These are phyloP conservation scores for Phodopus roborovskii DNA, from an alignment of 2,113 vertebrate species.

Conservation along the genomic window DNA sequence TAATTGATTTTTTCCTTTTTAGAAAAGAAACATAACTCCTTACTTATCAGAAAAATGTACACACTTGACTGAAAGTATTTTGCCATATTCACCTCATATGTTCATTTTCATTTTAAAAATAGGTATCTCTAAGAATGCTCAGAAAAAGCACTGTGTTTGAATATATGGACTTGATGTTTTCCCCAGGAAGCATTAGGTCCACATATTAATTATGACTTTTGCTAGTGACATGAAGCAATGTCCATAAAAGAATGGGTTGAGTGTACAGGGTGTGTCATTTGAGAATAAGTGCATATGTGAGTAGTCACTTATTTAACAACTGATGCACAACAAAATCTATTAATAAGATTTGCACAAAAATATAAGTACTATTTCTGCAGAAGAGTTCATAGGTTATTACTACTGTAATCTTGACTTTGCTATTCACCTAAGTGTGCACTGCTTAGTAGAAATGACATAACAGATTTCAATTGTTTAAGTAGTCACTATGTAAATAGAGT, in stretches of 20 bases:
- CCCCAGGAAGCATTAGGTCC: neutral
- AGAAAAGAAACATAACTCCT: neutral
- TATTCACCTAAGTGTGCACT: neutral
- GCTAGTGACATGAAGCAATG: neutral
- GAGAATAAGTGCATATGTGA: neutral
- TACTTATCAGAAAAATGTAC: neutral
- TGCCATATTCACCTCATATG: neutral
- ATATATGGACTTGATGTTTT: neutral
- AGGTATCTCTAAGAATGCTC: neutral
- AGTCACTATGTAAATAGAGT: neutral
- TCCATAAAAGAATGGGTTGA: neutral
- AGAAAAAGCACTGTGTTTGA: neutral
- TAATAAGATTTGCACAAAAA: neutral
- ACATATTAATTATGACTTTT: neutral
- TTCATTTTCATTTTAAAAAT: conserved; percentile 25
- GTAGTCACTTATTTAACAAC: neutral
- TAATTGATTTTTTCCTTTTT: conserved; percentile 10
- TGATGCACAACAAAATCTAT: conserved; percentile 16
- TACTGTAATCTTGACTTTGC: neutral
- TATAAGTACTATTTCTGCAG: neutral
- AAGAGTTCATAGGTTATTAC: neutral
- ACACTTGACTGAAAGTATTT: neutral
- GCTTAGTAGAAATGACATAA: neutral
- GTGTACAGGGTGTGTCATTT: neutral
- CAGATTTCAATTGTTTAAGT: conserved; percentile 28